Evolutionary conservation across 2,888 invertebrate genomes (phyloP).

Genomic region (Pseudococcus jackbeardsleyi): DNA sequence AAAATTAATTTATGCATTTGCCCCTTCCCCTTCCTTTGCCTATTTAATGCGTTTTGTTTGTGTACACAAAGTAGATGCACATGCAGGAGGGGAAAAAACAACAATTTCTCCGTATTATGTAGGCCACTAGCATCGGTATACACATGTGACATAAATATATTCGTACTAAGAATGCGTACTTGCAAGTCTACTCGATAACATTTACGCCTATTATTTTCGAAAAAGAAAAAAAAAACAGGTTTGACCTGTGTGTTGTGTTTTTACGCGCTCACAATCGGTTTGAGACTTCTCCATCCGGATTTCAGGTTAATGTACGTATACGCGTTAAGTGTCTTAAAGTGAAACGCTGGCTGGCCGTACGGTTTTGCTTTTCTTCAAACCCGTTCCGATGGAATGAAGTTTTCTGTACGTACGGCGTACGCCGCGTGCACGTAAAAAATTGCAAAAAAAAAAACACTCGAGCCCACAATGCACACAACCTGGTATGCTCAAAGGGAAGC

Average conservation of each 20-base stretch:
- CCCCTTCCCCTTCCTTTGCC: not conserved
- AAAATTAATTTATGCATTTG: too few relatives aligned
- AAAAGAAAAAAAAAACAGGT: constrained; percentile 47
- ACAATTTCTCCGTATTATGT: constrained; percentile 39
- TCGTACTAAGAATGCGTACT: constrained; percentile 36
- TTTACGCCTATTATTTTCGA: constrained; percentile 56
- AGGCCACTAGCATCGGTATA: constrained; percentile 50
- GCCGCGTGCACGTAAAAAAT: constrained; percentile 7
- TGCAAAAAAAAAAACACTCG: not conserved
- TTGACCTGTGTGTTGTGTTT: constrained; percentile 45
- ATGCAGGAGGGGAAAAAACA: not conserved
- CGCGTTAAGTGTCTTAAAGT: constrained; percentile 33
- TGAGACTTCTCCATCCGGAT: constrained; percentile 45
- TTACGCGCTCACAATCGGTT: constrained; percentile 34
- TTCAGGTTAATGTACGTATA: constrained; percentile 53
- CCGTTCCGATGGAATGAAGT: constrained; percentile 48
- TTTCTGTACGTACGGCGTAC: not conserved
- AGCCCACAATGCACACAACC: not conserved
- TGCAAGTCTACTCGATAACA: constrained; percentile 42
- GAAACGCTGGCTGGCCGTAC: constrained; percentile 43
- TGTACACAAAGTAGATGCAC: not conserved
- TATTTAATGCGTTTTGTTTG: not conserved
- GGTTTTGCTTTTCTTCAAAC: constrained; percentile 52
- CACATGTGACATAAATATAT: constrained; percentile 52
- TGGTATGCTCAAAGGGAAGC: constrained; percentile 28